phyloP scores from a whole-genome alignment of 2,797 vertebrate genomes.

The Gobio occitaniae region DNA sequence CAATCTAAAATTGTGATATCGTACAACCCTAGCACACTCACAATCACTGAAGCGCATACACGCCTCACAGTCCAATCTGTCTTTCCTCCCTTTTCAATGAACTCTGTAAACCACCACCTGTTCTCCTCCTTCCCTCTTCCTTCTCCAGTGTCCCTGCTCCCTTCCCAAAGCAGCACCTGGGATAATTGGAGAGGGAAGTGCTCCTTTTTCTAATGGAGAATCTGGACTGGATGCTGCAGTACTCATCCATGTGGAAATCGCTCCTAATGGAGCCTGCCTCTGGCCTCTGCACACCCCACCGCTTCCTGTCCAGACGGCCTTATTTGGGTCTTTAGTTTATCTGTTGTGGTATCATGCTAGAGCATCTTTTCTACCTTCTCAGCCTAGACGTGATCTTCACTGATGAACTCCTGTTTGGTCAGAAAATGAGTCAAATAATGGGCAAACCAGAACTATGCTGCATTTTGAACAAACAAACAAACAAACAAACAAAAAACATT shows the following conservation, averaged over 20 bases:
- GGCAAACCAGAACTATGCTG: background rate
- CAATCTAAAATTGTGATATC: background rate
- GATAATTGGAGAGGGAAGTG: slow-evolving; percentile 79
- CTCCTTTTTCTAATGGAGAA: slow-evolving; percentile 65
- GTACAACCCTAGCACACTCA: background rate
- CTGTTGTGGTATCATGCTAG: slow-evolving; percentile 14
- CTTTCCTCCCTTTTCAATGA: slow-evolving; percentile 28
- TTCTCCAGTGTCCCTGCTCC: slow-evolving; percentile 19
- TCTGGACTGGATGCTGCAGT: slow-evolving; percentile 68
- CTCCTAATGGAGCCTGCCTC: slow-evolving; percentile 74
- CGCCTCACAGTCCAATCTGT: slow-evolving; percentile 16
- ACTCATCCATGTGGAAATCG: slow-evolving; percentile 76
- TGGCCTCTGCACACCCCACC: slow-evolving; percentile 28
- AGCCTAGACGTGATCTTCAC: background rate
- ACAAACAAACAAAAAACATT: too few relatives aligned
- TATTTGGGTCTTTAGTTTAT: slow-evolving; percentile 21
- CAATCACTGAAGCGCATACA: background rate
- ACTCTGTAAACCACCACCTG: slow-evolving; percentile 36
- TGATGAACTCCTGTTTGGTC: background rate
- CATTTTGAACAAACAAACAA: background rate
- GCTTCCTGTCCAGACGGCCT: slow-evolving; percentile 29
- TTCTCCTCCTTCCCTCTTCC: background rate
- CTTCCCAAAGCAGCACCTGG: slow-evolving; percentile 58
- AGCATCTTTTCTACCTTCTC: slow-evolving; percentile 9
- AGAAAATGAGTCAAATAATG: background rate